A percentile compares a stretch with the other conserved stretches of the same genome.
Conservation (phyloP, 2,797 vertebrate genomes). For the Simalia tracyae region DNA sequence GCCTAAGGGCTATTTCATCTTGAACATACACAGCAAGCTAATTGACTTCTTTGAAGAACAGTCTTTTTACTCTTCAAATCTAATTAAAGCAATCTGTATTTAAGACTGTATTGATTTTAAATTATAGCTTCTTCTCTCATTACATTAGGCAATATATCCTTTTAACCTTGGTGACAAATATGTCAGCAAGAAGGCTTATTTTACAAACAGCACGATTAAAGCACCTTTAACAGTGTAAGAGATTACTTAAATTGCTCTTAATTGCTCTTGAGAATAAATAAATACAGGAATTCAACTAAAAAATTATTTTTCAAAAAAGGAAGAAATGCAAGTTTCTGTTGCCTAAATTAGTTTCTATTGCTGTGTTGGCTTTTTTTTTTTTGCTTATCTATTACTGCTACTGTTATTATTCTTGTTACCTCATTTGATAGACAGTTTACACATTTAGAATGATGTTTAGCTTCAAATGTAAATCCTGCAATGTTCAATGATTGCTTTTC, state of each 20-base stretch:
- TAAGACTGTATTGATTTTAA: conserved; percentile 76
- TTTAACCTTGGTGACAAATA: conserved; percentile 62
- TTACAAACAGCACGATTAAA: conserved; percentile 16
- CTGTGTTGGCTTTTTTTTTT: not conserved
- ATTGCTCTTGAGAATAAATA: conserved; percentile 46
- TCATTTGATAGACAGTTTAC: not conserved
- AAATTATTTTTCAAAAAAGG: conserved; percentile 13
- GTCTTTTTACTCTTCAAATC: conserved; percentile 61
- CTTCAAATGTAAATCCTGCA: not conserved
- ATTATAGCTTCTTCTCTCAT: conserved; percentile 66
- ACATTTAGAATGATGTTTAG: not conserved
- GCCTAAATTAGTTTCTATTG: conserved; percentile 27
- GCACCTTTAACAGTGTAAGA: conserved; percentile 16
- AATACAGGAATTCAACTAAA: conserved; percentile 30
- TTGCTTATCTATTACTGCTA: not conserved
- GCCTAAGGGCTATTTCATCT: not conserved
- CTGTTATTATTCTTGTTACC: not conserved
- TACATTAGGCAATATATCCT: conserved; percentile 49
- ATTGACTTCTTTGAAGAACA: conserved; percentile 58
- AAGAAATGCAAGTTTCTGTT: conserved; percentile 16
- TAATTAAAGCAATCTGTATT: conserved; percentile 74
- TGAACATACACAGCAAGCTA: conserved; percentile 52
- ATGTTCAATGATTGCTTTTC: not conserved
- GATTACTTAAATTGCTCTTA: conserved; percentile 42
- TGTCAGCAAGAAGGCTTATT: conserved; percentile 39